phyloP scores from a whole-genome alignment of 2,113 vertebrate species.

The Vombatus ursinus region DNA sequence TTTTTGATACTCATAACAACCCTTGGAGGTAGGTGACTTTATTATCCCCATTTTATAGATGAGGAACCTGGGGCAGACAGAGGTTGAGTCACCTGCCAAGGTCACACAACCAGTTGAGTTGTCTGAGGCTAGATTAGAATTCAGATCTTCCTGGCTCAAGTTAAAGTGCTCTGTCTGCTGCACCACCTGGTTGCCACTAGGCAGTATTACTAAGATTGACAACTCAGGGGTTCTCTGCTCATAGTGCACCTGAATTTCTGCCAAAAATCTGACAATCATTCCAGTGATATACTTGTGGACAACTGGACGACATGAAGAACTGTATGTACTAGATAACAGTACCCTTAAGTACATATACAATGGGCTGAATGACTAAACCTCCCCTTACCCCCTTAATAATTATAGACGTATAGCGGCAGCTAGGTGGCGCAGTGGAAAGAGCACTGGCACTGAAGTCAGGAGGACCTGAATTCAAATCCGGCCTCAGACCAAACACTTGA shows the following conservation, averaged over 20 bases:
- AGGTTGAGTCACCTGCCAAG: background rate
- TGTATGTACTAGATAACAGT: background rate
- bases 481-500: too few species aligned
- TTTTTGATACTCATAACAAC: background rate
- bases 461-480: too few species aligned
- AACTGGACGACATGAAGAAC: background rate
- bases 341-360: background rate
- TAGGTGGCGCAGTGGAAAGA: too few species aligned
- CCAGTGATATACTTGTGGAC: background rate
- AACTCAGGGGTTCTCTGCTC: background rate
- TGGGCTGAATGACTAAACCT: background rate
- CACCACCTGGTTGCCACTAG: background rate
- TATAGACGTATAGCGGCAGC: background rate
- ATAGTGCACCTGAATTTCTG: background rate
- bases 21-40: background rate
- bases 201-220: background rate
- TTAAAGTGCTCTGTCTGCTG: background rate
- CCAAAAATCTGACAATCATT: too few species aligned
- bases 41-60: background rate
- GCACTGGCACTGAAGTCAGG: too few species aligned
- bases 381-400: background rate
- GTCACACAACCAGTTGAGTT: background rate
- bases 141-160: background rate
- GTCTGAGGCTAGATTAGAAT: background rate
- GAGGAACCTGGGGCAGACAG: background rate